A percentile compares a stretch with the other conserved stretches of the same genome.
Evolutionary conservation across 2,113 vertebrate species (phyloP).

Genomic region (Eupsittula cactorum): DNA sequence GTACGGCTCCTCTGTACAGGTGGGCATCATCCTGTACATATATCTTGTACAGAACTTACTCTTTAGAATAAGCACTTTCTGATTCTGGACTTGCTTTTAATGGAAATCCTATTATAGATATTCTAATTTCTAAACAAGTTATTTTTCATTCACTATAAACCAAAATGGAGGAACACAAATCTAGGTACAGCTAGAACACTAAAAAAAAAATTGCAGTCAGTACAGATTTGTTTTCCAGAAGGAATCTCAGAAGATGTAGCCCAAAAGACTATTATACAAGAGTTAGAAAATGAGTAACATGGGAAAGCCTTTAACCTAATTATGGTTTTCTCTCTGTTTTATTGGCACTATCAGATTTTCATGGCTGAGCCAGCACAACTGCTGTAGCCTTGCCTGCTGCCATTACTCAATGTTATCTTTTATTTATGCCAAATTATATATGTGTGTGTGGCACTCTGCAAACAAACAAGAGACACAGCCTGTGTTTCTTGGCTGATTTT

Average conservation of each 20-base stretch:
- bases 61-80: conserved; percentile 9
- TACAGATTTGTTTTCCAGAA: conserved; percentile 31
- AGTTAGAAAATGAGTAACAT: conserved; percentile 14
- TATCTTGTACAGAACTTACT: conserved; percentile 5
- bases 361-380: conserved; percentile 44
- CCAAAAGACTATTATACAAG: neutral
- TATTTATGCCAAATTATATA: conserved; percentile 46
- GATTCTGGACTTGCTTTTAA: neutral
- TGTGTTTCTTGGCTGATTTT: neutral
- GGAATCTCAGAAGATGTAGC: neutral
- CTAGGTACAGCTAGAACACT: neutral
- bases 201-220: neutral
- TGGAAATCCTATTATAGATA: neutral
- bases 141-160: conserved; percentile 1
- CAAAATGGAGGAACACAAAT: conserved; percentile 2
- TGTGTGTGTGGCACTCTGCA: neutral
- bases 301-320: conserved; percentile 62
- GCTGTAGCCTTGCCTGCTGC: conserved; percentile 18
- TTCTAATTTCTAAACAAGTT: conserved; percentile 27
- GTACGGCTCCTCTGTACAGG: neutral
- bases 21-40: neutral
- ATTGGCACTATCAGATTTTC: conserved; percentile 62
- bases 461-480: neutral
- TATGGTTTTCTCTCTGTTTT: conserved; percentile 58
- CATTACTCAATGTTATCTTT: conserved; percentile 47